Percentiles rank a stretch among this genome's conserved stretches.
These are phyloP conservation scores for Zaprionus capensis DNA, from an alignment of 1,140 invertebrate genomes.

Conservation along the genomic window DNA sequence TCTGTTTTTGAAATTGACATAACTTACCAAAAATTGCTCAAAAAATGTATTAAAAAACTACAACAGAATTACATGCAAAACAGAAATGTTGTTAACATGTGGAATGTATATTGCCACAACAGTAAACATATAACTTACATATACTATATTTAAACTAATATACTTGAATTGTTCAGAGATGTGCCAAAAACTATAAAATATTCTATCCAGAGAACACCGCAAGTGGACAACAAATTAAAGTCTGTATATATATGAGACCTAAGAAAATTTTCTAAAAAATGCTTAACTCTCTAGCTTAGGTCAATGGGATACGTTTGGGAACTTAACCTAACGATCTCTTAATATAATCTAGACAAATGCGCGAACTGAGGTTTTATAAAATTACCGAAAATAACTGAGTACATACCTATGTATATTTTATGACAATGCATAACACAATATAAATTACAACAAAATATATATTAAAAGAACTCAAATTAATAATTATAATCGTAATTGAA, in stretches of 20 bases:
- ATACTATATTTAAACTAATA: slow-evolving; percentile 33
- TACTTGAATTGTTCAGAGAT: slow-evolving; percentile 52
- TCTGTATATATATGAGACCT: slow-evolving; percentile 34
- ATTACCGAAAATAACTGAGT: slow-evolving; percentile 48
- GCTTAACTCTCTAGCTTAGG: slow-evolving; percentile 37
- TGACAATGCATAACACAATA: slow-evolving; percentile 31
- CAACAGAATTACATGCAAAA: slow-evolving; percentile 30
- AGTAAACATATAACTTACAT: slow-evolving; percentile 25
- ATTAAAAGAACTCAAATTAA: slow-evolving; percentile 17
- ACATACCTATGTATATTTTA: slow-evolving; percentile 29
- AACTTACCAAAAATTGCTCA: slow-evolving; percentile 57
- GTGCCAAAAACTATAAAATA: slow-evolving; percentile 52
- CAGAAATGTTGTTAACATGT: slow-evolving; percentile 34
- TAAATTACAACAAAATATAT: slow-evolving; percentile 42
- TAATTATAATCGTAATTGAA: slow-evolving; percentile 23
- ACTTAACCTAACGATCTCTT: slow-evolving; percentile 19
- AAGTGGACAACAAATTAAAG: slow-evolving; percentile 24
- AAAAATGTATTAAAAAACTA: slow-evolving; percentile 30
- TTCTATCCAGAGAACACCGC: slow-evolving; percentile 18
- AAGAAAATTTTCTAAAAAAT: slow-evolving; percentile 42
- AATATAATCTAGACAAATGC: slow-evolving; percentile 22
- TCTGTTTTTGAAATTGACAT: slow-evolving; percentile 52
- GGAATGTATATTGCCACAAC: slow-evolving; percentile 42
- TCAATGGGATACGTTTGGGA: slow-evolving; percentile 25
- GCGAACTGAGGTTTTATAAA: slow-evolving; percentile 54